Base-by-base conservation (phyloP, 2,888 invertebrate species). In the Drosophila sordidapex region DNA sequence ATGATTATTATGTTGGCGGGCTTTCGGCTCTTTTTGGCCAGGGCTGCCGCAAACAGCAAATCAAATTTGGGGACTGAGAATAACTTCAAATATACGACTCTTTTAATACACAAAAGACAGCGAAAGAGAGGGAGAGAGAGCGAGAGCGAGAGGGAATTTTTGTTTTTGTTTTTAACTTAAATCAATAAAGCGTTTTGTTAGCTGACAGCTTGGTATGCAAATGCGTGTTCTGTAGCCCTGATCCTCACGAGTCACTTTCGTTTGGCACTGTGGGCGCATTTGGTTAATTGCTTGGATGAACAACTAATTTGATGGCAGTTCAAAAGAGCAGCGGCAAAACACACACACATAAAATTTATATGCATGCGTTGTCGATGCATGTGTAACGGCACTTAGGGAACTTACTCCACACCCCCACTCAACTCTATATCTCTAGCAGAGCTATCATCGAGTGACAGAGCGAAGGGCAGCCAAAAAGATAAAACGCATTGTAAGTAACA, bases 1-100 rank as follows among this genome's bases (percentile, higher is more conserved):
- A 92, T 92, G 90, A 88, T 91, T 91, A 91, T 91, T 90, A 90
- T 91, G 91, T 87, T 91, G 90, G 79, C 83, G 87, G 82, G 85
- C 73, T 82, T 83, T 79, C 56, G 65, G 69, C 70, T 67, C 63
- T 66, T 71, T 70, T 66, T 15, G 62, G 62, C 65, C 89, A 87
- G 87, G 84, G 87, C 81, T 87, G 56, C 65, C 70, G 51, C n/a
- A 70, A 46, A 38, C 36, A 52, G 48, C 49, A 59, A 54, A 51
- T 64, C 40, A 40, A 13, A 46, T 46, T 46, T 46, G 46, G 15
- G 25, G 13, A n/a, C 40, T 36, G n/a, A n/a, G 52, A 25, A 29
- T 7, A 35, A 29, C 49, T 43, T 43, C 13, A 35, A 31, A 5
- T 25, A 25, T 43, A 21, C 10, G 31, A 31, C 11, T 35, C 13